Percentiles rank a stretch among this genome's conserved stretches.
Evolutionary conservation across 2,888 invertebrate species (phyloP).

Genomic region (Pocota personata): DNA sequence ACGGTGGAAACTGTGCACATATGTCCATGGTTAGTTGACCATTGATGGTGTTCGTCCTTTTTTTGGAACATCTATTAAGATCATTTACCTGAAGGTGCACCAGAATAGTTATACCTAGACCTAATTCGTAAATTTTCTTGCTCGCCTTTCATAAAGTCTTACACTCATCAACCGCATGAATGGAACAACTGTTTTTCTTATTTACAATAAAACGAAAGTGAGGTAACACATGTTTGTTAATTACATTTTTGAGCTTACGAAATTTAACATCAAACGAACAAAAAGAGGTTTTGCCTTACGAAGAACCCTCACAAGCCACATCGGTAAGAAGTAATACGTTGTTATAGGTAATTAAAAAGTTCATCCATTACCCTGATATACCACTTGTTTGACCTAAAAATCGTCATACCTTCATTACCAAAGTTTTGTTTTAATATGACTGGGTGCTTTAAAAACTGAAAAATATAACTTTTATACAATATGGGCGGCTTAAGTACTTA

Average conservation of each 20-base stretch:
- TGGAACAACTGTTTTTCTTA: background rate
- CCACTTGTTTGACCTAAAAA: too few relatives aligned
- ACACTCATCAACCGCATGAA: constrained; percentile 14
- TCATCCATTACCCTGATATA: too few relatives aligned
- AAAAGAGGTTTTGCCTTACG: background rate
- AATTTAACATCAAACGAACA: background rate
- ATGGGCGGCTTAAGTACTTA: too few relatives aligned
- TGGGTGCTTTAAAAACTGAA: too few relatives aligned
- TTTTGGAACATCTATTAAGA: constrained; percentile 13
- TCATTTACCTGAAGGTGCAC: constrained; percentile 23
- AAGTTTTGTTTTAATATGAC: too few relatives aligned
- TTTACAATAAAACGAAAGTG: background rate
- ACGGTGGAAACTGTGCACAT: constrained; percentile 16
- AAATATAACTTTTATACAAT: too few relatives aligned
- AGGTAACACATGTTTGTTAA: background rate
- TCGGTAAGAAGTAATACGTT: too few relatives aligned
- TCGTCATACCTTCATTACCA: too few relatives aligned
- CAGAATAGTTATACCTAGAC: background rate
- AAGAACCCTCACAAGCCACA: background rate
- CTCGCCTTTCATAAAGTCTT: background rate
- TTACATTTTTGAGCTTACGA: constrained; percentile 1
- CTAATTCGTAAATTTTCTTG: background rate
- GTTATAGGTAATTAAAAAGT: too few relatives aligned
- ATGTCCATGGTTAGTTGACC: constrained; percentile 7
- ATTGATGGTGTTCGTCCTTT: background rate